A percentile compares a stretch with the other conserved stretches of the same genome.
Conservation (phyloP, 1,140 invertebrate species). For the Danaus plexippus region DNA sequence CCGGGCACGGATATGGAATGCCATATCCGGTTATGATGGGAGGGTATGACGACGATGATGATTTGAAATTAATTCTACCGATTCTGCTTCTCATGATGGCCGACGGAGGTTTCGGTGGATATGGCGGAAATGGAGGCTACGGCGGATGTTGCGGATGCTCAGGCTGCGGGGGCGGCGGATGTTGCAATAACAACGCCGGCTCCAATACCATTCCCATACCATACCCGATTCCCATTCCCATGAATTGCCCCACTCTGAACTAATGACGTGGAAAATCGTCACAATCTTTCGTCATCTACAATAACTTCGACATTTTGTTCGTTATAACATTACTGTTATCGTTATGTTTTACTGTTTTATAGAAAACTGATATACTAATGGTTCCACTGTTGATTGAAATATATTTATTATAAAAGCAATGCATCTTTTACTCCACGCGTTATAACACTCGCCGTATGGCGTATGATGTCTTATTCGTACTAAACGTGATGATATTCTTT, state of each 20-base stretch:
- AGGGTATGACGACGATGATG: constrained; percentile 26
- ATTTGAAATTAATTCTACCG: constrained; percentile 29
- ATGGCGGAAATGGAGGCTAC: constrained; percentile 2
- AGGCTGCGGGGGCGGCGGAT: constrained; percentile 18
- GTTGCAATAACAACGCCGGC: constrained; percentile 18
- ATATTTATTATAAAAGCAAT: too few relatives aligned
- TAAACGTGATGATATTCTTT: constrained; percentile 22
- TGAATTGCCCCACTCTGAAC: constrained; percentile 27
- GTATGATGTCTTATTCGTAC: neutral
- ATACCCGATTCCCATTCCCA: constrained; percentile 36
- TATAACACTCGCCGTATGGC: too few relatives aligned
- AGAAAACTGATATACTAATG: too few relatives aligned
- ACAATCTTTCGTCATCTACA: neutral
- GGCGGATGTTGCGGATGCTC: constrained; percentile 4
- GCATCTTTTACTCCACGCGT: too few relatives aligned
- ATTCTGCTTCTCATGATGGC: constrained; percentile 33
- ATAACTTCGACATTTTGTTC: neutral
- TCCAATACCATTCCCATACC: constrained; percentile 34
- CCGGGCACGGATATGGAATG: constrained; percentile 18
- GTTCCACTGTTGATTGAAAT: too few relatives aligned
- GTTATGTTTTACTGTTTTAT: too few relatives aligned
- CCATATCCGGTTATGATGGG: constrained; percentile 33
- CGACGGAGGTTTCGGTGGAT: constrained; percentile 12
- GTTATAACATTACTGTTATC: neutral
- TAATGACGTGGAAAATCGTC: constrained; percentile 1